These are phyloP conservation scores for Epinotia bilunana DNA, from an alignment of 2,888 invertebrate genomes.

Conservation along the genomic window DNA sequence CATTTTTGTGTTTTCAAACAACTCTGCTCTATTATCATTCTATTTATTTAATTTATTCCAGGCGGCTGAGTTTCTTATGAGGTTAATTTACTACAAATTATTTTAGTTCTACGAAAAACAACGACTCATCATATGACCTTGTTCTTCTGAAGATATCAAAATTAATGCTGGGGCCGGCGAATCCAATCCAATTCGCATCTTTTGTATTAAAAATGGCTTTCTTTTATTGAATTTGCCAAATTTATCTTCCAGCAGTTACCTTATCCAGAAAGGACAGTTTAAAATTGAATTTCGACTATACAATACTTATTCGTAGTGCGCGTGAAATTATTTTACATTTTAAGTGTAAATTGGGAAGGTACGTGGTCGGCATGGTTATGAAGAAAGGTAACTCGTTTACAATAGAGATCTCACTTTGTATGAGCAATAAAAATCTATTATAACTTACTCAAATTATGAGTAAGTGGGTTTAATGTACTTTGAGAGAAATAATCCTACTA, in stretches of 20 bases:
- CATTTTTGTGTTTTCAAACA: neutral
- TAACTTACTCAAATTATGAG: too few relatives aligned
- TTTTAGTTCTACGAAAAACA: conserved; percentile 45
- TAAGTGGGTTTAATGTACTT: too few relatives aligned
- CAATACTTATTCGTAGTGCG: conserved; percentile 5
- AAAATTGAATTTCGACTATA: conserved; percentile 42
- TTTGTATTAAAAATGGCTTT: conserved; percentile 65
- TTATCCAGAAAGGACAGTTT: conserved; percentile 51
- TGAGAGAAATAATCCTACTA: too few relatives aligned
- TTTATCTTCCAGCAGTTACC: conserved; percentile 54
- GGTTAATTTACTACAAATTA: conserved; percentile 65
- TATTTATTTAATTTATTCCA: conserved; percentile 69
- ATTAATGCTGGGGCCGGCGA: conserved; percentile 58
- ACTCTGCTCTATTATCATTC: conserved; percentile 47
- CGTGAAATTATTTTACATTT: conserved; percentile 6
- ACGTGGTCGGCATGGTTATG: conserved; percentile 3
- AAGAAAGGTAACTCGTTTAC: neutral
- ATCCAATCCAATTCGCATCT: conserved; percentile 51
- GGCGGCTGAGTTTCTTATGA: conserved; percentile 59
- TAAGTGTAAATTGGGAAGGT: conserved; percentile 4
- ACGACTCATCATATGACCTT: neutral
- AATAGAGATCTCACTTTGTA: neutral
- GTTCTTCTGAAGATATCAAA: conserved; percentile 43
- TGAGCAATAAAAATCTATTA: too few relatives aligned
- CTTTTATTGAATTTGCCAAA: conserved; percentile 66